phyloP scores from a whole-genome alignment of 2,888 invertebrate genomes.

The Epinotia bilunana region DNA sequence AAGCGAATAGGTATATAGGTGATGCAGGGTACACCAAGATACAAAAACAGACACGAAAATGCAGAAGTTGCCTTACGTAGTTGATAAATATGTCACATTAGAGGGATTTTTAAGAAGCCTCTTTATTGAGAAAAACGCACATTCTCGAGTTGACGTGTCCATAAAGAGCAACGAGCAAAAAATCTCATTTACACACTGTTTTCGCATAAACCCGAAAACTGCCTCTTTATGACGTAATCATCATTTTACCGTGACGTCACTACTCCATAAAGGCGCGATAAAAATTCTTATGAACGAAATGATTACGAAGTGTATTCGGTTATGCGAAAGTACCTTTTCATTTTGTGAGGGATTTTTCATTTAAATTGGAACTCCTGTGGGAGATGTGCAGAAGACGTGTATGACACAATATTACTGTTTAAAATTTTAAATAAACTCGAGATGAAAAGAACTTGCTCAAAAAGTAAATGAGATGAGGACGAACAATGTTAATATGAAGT shows the following conservation, averaged over 20 bases:
- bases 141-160: slow-evolving; percentile 11
- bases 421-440: not conserved
- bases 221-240: slow-evolving; percentile 45
- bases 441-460: not conserved
- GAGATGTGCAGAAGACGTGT: not conserved
- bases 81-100: not conserved
- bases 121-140: slow-evolving; percentile 3
- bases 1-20: too few relatives aligned
- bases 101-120: not conserved
- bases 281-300: slow-evolving; percentile 43
- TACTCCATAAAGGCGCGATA: slow-evolving; percentile 38
- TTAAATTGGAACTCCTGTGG: slow-evolving; percentile 14
- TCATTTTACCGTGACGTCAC: slow-evolving; percentile 42
- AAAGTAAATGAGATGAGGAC: not conserved
- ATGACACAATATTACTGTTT: slow-evolving; percentile 5
- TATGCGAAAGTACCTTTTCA: slow-evolving; percentile 11
- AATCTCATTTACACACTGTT: slow-evolving; percentile 44
- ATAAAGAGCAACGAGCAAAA: slow-evolving; percentile 34
- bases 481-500: not conserved
- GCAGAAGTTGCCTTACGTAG: not conserved
- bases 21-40: too few relatives aligned
- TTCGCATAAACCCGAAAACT: slow-evolving; percentile 42
- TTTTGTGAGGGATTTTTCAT: slow-evolving; percentile 31
- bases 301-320: slow-evolving; percentile 13
- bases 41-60: too few relatives aligned